Evolutionary conservation across 2,797 vertebrate species (phyloP).

Genomic region (Glossophaga mutica): DNA sequence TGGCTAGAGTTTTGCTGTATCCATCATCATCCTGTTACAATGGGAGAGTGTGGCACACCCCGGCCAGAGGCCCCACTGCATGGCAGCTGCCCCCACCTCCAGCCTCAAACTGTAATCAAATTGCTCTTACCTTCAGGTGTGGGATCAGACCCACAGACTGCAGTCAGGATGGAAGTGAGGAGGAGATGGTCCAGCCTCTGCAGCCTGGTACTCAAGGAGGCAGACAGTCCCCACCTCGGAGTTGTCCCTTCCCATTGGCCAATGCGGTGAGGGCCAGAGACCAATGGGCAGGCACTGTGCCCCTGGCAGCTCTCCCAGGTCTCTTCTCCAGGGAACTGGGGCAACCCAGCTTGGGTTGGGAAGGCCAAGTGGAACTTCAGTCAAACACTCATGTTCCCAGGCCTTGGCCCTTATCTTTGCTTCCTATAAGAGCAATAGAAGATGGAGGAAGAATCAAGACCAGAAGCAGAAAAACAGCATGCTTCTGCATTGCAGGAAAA

Average conservation of each 20-base stretch:
- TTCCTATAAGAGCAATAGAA: background rate
- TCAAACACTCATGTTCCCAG: background rate
- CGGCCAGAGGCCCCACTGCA: background rate
- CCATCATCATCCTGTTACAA: background rate
- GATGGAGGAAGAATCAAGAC: background rate
- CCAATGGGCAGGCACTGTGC: background rate
- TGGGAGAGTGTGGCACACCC: background rate
- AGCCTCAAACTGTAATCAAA: background rate
- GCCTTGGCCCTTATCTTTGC: background rate
- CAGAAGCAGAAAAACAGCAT: constrained; percentile 22
- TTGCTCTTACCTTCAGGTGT: constrained; percentile 64
- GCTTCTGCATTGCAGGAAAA: background rate
- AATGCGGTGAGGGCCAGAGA: background rate
- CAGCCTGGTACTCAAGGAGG: background rate
- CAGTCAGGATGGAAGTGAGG: background rate
- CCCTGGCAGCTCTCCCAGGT: constrained; percentile 4
- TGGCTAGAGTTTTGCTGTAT: background rate
- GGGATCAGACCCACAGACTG: background rate
- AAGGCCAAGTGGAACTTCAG: constrained; percentile 57
- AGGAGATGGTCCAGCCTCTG: background rate
- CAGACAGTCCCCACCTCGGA: background rate
- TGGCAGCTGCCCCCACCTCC: background rate
- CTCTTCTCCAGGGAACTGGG: constrained; percentile 17
- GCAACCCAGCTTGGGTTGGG: background rate
- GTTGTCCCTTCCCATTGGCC: constrained; percentile 47